Evolutionary conservation across 2,797 vertebrate genomes (phyloP).

Genomic region (Odontamblyopus lacepedii): DNA sequence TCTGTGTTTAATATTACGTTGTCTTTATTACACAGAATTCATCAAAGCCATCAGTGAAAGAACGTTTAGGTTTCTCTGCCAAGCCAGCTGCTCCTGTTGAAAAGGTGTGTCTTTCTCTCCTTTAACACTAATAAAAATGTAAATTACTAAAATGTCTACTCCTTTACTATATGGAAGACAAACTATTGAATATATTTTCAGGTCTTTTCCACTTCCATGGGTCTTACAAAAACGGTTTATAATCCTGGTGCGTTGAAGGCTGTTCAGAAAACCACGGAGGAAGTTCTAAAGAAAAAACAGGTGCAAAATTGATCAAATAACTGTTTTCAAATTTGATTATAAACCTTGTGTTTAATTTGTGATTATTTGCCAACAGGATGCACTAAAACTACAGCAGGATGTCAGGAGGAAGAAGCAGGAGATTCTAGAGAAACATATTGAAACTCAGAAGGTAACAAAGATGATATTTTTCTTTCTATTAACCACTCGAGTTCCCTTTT

Average conservation of each 20-base stretch:
- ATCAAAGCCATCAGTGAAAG: conserved; percentile 90
- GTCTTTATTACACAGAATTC: conserved; percentile 76
- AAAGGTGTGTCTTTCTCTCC: conserved; percentile 77
- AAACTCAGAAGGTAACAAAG: conserved; percentile 90
- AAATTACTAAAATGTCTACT: too few relatives aligned
- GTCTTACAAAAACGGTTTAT: conserved; percentile 97
- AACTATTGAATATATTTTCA: conserved; percentile 45
- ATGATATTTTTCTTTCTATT: not conserved
- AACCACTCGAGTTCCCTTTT: not conserved
- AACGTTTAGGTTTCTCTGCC: conserved; percentile 88
- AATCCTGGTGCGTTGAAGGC: conserved; percentile 93
- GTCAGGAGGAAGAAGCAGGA: conserved; percentile 97
- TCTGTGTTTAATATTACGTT: conserved; percentile 16
- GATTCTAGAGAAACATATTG: conserved; percentile 97
- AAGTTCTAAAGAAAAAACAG: conserved; percentile 95
- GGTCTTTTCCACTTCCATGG: conserved; percentile 95
- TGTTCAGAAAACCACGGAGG: conserved; percentile 84
- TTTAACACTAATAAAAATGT: too few relatives aligned
- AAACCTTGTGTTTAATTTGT: not conserved
- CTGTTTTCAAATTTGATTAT: not conserved
- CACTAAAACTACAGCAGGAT: conserved; percentile 92
- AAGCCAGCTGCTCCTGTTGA: conserved; percentile 85
- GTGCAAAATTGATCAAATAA: conserved; percentile 58
- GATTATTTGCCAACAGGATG: conserved; percentile 79
- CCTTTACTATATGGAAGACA: not conserved